Evolutionary conservation across 2,888 invertebrate genomes (phyloP).

Genomic region (Desoria tigrina): DNA sequence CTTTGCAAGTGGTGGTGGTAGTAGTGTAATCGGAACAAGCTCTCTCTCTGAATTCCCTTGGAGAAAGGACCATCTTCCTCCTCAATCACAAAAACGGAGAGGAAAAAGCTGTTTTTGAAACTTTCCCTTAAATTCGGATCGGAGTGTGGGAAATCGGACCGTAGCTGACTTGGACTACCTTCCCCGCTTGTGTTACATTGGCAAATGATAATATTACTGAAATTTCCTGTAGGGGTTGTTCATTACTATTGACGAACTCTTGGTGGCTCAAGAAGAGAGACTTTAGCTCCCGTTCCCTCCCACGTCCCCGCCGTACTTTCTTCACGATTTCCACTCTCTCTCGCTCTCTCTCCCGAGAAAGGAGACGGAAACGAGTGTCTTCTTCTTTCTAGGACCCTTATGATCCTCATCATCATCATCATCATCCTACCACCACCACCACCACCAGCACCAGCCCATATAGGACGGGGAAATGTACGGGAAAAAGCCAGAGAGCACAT

Average conservation of each 20-base stretch:
- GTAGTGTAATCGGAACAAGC: no score
- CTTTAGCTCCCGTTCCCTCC: slow-evolving; percentile 25
- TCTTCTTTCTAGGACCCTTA: slow-evolving; percentile 8
- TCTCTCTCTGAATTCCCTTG: no score
- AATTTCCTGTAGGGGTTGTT: slow-evolving; percentile 49
- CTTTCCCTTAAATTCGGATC: no score
- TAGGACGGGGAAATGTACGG: background rate
- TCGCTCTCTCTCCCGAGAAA: slow-evolving; percentile 14
- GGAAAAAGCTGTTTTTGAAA: no score
- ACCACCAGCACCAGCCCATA: background rate
- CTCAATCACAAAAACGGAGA: background rate
- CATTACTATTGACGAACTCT: slow-evolving; percentile 29
- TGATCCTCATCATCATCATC: slow-evolving; percentile 12
- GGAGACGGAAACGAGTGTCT: background rate
- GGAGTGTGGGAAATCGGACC: no score
- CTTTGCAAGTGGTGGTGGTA: no score
- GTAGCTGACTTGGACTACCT: slow-evolving; percentile 33
- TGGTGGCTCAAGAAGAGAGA: background rate
- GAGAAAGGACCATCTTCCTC: background rate
- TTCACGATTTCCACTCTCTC: slow-evolving; percentile 2
- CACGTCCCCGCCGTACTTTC: slow-evolving; percentile 26
- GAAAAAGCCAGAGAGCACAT: background rate
- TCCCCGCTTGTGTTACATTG: slow-evolving; percentile 48
- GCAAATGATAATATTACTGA: slow-evolving; percentile 51
- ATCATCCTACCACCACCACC: no score